Base-by-base conservation (phyloP, 1,140 invertebrate species). In the Hypothenemus hampei region DNA sequence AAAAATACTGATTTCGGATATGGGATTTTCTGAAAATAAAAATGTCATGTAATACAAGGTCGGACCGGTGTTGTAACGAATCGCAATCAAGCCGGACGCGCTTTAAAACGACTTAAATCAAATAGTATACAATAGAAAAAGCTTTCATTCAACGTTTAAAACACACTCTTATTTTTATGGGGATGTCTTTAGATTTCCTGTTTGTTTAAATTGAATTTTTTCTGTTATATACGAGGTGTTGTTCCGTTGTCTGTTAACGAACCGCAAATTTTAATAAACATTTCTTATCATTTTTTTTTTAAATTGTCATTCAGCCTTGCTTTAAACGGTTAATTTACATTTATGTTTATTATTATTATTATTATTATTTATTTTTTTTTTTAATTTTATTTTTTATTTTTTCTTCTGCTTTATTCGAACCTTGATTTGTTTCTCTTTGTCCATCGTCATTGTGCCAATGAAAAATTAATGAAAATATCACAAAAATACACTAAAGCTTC, bases 1-100 rank as follows among this genome's bases (percentile, higher is more conserved):
- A 96, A 95, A 66, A 89, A 91, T n/a, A 96, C 85, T 3, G 90
- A 81, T 68, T 84, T 88, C 0, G 94, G 93, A 69, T 93, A 96
- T 11, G 79, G 81, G 7, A 83, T 60, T 76, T 85, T 82, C 86
- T 89, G 76, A 51, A 78, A 81, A 2, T 15, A 37, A 13, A 31
- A 11, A 31, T 2, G 26, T 31, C 3, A 13, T 31, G 3, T 31
- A 31, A 31, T 31, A 11, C 10, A 31, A 31, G 13, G 13, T 31
- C 10, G 13, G 13, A 31, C 13, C 13, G 26, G 10, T 31, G 26
- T 1, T 13, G 3, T 1, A 11, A 13, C 1, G 8, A 31, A 2
- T 31, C 3, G 13, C 8, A 2, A 31, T 13, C 3, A 3, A 13
- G 8, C 26, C 3, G 26, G 13, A 11, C 13, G 26, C 3, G 26